These are phyloP conservation scores for Phaonia tiefii DNA, from an alignment of 2,888 invertebrate species.

Conservation along the genomic window DNA sequence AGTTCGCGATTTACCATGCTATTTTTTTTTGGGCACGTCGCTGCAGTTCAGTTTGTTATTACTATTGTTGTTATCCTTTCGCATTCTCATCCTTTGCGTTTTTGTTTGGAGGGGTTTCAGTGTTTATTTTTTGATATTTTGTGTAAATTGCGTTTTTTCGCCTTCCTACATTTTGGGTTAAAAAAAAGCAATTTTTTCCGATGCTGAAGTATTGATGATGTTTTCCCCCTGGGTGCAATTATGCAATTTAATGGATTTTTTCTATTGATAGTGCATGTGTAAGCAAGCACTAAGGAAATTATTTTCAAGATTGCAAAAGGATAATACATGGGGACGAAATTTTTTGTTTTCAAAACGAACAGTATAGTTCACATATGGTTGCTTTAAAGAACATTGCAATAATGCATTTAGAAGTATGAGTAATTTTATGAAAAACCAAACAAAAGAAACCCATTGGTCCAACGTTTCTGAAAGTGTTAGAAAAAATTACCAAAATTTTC, in stretches of 20 bases:
- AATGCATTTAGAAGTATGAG: no score
- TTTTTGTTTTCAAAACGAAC: no score
- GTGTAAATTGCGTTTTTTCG: conserved; percentile 52
- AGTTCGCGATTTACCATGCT: background rate
- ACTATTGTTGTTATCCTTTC: conserved; percentile 2
- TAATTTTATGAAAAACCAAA: no score
- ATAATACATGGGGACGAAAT: background rate
- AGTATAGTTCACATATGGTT: no score
- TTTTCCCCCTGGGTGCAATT: conserved; percentile 54
- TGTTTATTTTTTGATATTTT: conserved; percentile 46
- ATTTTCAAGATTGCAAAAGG: conserved; percentile 1
- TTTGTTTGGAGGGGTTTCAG: background rate
- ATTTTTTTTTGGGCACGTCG: conserved; percentile 34
- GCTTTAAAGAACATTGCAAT: no score
- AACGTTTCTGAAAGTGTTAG: no score
- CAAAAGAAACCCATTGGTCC: no score
- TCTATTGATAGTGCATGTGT: conserved; percentile 12
- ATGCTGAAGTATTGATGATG: no score
- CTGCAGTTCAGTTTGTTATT: conserved; percentile 51
- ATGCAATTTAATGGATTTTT: conserved; percentile 60
- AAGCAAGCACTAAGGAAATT: background rate
- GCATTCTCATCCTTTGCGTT: conserved; percentile 21
- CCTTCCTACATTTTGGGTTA: conserved; percentile 21
- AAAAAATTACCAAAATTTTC: no score
- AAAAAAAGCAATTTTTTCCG: conserved; percentile 24